A percentile compares a stretch with the other conserved stretches of the same genome.
phyloP scores from a whole-genome alignment of 2,113 vertebrate species.

The Salvelinus fontinalis region DNA sequence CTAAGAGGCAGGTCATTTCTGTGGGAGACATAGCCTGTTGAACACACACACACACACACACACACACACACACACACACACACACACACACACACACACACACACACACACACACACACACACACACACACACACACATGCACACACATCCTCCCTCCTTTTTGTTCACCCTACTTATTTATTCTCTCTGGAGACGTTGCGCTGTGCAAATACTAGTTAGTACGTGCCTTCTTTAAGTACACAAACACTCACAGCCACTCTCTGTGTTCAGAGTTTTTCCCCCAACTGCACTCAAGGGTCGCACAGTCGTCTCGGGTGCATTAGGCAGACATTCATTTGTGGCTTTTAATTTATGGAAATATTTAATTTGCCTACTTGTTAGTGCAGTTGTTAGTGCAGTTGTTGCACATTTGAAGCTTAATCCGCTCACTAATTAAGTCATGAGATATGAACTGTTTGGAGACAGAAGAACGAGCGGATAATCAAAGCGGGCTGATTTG shows the following conservation, averaged over 20 bases:
- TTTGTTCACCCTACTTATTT: too few relatives aligned
- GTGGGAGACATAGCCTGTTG: too few relatives aligned
- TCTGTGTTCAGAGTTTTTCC: neutral
- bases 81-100: neutral
- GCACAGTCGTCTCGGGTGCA: neutral
- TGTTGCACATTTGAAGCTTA: slow-evolving; percentile 8
- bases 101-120: neutral
- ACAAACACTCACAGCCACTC: too few relatives aligned
- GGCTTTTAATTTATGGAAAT: neutral
- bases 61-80: neutral
- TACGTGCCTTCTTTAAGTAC: too few relatives aligned
- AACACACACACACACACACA: neutral
- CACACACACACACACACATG: neutral
- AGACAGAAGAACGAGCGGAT: neutral
- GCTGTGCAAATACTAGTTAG: too few relatives aligned
- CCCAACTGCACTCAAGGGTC: neutral
- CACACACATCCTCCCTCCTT: neutral
- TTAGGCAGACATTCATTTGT: neutral
- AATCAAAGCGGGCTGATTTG: neutral
- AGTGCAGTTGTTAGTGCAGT: neutral
- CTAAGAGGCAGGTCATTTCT: too few relatives aligned
- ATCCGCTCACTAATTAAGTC: neutral
- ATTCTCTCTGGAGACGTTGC: too few relatives aligned
- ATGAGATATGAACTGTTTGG: too few relatives aligned
- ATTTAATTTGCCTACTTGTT: slow-evolving; percentile 6